Evolutionary conservation across 2,797 vertebrate genomes (phyloP).

Genomic region (Cephalopachus bancanus): DNA sequence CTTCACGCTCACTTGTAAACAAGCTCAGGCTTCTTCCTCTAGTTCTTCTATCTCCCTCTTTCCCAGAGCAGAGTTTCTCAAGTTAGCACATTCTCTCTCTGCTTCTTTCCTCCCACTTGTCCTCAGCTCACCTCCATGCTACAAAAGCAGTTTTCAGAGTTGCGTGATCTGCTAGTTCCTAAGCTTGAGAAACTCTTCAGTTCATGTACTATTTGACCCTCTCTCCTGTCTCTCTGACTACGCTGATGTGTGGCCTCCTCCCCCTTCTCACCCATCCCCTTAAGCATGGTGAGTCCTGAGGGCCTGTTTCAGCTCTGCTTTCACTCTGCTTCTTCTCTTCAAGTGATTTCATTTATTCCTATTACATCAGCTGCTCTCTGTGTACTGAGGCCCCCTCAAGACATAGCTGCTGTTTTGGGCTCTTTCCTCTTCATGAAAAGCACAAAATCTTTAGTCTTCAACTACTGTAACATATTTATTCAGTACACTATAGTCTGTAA

Average conservation of each 20-base stretch:
- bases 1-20: not conserved
- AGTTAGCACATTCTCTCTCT: slow-evolving; percentile 43
- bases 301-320: slow-evolving; percentile 3
- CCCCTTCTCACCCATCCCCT: not conserved
- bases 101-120: slow-evolving; percentile 36
- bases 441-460: slow-evolving; percentile 22
- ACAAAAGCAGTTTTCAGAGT: slow-evolving; percentile 61
- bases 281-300: not conserved
- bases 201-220: not conserved
- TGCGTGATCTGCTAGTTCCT: not conserved
- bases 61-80: slow-evolving; percentile 37
- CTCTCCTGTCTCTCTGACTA: not conserved
- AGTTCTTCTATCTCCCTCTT: not conserved
- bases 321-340: not conserved
- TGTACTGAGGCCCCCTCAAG: not conserved
- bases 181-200: slow-evolving; percentile 8
- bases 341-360: slow-evolving; percentile 1
- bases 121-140: slow-evolving; percentile 63
- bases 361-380: not conserved
- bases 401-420: not conserved
- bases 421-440: not conserved
- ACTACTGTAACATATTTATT: not conserved
- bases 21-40: not conserved
- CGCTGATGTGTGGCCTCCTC: not conserved
- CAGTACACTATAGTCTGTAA: not conserved